Percentiles rank a stretch among this genome's conserved stretches.
These are phyloP conservation scores for Acronicta leporina DNA, from an alignment of 2,888 invertebrate genomes.

Conservation along the genomic window DNA sequence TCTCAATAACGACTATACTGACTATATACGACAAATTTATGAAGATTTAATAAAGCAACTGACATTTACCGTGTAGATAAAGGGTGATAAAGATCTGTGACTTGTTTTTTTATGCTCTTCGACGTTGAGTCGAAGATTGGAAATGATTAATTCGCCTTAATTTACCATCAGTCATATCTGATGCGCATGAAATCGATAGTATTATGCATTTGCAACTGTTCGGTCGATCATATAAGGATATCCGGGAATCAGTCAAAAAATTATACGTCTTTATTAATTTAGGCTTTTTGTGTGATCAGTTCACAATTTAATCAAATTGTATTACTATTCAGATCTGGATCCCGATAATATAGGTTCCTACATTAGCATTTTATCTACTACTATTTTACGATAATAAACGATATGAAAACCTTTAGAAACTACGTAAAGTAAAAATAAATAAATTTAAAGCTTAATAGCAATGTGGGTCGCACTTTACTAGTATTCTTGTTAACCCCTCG, in stretches of 20 bases:
- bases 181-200: conserved; percentile 42
- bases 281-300: too few relatives aligned
- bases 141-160: conserved; percentile 52
- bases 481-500: too few relatives aligned
- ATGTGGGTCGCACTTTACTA: too few relatives aligned
- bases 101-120: conserved; percentile 29
- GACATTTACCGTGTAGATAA: conserved; percentile 57
- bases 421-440: too few relatives aligned
- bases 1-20: conserved; percentile 26
- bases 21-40: conserved; percentile 53
- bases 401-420: too few relatives aligned
- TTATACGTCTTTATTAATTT: conserved; percentile 10
- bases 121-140: conserved; percentile 31
- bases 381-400: too few relatives aligned
- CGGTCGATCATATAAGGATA: conserved; percentile 4
- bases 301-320: too few relatives aligned
- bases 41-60: conserved; percentile 55
- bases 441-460: too few relatives aligned
- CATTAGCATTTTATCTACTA: too few relatives aligned
- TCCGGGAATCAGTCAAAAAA: neutral
- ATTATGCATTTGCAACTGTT: conserved; percentile 26
- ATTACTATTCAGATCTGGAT: too few relatives aligned
- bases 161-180: conserved; percentile 27
- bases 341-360: too few relatives aligned
- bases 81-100: conserved; percentile 49